These are phyloP conservation scores for Chrysemys picta DNA, from an alignment of 2,113 vertebrate species.

Conservation along the genomic window DNA sequence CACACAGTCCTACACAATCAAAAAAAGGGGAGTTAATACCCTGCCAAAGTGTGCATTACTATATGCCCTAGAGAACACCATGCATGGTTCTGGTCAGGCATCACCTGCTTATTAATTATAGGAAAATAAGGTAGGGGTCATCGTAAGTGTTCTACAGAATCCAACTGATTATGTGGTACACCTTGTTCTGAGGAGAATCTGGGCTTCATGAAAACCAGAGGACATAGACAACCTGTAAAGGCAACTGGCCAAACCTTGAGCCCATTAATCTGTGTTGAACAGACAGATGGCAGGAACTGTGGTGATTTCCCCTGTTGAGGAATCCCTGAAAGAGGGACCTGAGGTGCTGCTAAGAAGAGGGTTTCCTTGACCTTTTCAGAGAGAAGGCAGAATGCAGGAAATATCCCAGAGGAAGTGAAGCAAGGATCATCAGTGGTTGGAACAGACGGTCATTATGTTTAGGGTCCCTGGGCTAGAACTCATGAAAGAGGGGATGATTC, in stretches of 20 bases:
- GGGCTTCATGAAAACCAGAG: neutral
- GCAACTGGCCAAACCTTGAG: neutral
- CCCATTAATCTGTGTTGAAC: neutral
- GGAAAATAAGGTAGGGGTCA: neutral
- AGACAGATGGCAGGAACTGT: neutral
- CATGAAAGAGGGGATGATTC: accelerated
- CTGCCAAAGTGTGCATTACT: neutral
- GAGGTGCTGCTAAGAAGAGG: neutral
- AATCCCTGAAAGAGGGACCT: neutral
- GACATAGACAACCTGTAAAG: neutral
- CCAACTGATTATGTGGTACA: neutral
- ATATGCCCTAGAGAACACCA: neutral
- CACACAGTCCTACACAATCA: neutral
- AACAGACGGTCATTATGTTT: accelerated
- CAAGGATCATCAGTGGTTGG: neutral
- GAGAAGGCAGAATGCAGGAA: neutral
- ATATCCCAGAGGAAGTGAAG: neutral
- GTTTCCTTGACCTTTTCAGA: neutral
- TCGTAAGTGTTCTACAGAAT: neutral
- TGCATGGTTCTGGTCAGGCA: neutral
- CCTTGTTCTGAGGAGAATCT: neutral
- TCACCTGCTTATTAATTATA: neutral
- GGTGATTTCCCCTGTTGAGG: neutral
- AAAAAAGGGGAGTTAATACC: neutral
- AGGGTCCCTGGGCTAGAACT: neutral